Conservation (phyloP, 2,888 invertebrate genomes). For the Athalia cordata region DNA sequence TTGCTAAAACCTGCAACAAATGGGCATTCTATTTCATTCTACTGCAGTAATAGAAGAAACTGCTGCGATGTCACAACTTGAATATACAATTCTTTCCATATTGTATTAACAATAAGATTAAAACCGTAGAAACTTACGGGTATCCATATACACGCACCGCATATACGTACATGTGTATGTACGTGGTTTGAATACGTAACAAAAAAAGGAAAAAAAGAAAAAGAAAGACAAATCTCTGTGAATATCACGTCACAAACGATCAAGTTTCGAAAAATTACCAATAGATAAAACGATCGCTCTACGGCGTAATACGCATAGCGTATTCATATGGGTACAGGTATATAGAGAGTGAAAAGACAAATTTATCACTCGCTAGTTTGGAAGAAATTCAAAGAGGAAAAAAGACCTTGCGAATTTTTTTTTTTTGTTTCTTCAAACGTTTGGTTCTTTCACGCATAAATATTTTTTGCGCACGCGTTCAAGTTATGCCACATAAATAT, state of each 20-base stretch:
- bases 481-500: not conserved
- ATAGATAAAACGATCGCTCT: not conserved
- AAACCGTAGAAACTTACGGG: slow-evolving; percentile 8
- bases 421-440: too few relatives aligned
- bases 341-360: not conserved
- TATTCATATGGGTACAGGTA: not conserved
- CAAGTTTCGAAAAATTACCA: slow-evolving; percentile 10
- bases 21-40: not conserved
- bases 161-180: not conserved
- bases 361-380: too few relatives aligned
- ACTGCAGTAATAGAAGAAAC: slow-evolving; percentile 13
- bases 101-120: slow-evolving; percentile 20
- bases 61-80: not conserved
- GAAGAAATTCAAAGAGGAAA: too few relatives aligned
- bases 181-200: not conserved
- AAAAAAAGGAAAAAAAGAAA: not conserved
- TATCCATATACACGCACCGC: not conserved
- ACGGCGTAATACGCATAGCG: not conserved
- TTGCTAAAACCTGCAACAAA: not conserved
- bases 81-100: slow-evolving; percentile 26
- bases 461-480: not conserved
- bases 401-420: too few relatives aligned
- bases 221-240: not conserved
- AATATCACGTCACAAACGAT: slow-evolving; percentile 11
- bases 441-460: too few relatives aligned